Evolutionary conservation across 1,140 invertebrate species (phyloP), one percentile per base, ranked within the genome.

Genomic region (Dendroctonus ponderosae): DNA sequence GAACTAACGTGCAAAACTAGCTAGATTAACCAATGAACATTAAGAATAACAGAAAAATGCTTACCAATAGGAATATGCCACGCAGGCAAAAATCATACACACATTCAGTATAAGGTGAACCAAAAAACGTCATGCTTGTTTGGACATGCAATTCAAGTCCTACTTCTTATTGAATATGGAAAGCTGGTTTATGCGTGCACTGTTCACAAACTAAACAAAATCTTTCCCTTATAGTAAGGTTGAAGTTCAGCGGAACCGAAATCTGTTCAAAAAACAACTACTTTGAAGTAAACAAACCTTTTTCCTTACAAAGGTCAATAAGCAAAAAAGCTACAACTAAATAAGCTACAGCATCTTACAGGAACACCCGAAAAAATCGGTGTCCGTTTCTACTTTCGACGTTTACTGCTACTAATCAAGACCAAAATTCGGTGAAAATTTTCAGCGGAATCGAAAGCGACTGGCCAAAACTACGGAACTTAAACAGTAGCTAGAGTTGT

Each of bases 161-260:
- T 26, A 26, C 26, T 26, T 26, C 26, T 26, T 26, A 26, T 26
- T 2, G 1, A 26, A 26, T 26, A 26, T 26, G 26, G 26, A 26
- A 26, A 26, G 26, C 26, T 26, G 26, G 26, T 26, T 26, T 26
- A 15, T 43, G 38, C 69, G 68, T 70, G 63, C 58, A 12, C 39
- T 54, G 48, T 66, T 52, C 59, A 12, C 26, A 26, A 51, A 63
- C n/a, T n/a, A 58, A 62, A 78, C 76, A 80, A 80, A 67, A 69
- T 72, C 74, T 75, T 78, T 78, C 76, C 77, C 76, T 79, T 79
- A 79, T 79, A 79, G 77, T 79, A 79, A 79, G 77, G 77, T 77
- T 65, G 76, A 72, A 77, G 62, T 76, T 69, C 38, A 44, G 68
- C 71, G 62, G 71, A 76, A 76, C 68, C 65, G 60, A 65, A 69